phyloP scores from a whole-genome alignment of 2,888 invertebrate genomes.

The Drosophila setosimentum region DNA sequence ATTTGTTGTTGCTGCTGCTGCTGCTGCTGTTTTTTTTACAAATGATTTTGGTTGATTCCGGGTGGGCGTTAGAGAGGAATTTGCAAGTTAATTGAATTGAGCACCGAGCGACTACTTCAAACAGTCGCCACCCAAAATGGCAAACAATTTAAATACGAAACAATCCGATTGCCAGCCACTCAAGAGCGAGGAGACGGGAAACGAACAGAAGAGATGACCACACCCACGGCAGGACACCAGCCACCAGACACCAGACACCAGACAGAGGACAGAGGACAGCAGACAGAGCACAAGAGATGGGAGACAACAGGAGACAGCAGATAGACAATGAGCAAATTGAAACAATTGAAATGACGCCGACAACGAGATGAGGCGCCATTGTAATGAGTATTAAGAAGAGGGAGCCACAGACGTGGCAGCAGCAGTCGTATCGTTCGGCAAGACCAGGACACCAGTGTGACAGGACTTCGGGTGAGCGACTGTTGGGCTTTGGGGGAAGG shows the following conservation, averaged over 20 bases:
- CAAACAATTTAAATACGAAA: slow-evolving; percentile 53
- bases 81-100: slow-evolving; percentile 54
- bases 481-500: background rate
- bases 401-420: background rate
- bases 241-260: background rate
- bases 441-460: background rate
- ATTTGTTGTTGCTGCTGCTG: background rate
- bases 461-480: background rate
- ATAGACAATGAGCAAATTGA: slow-evolving; percentile 45
- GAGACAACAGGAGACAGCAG: background rate
- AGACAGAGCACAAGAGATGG: background rate
- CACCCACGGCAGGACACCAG: slow-evolving; percentile 14
- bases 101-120: slow-evolving; percentile 33
- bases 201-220: background rate
- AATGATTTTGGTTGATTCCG: slow-evolving; percentile 50
- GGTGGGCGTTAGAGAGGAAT: slow-evolving; percentile 29
- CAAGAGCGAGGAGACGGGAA: slow-evolving; percentile 23
- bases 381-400: slow-evolving; percentile 5
- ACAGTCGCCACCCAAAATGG: slow-evolving; percentile 25
- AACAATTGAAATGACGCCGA: slow-evolving; percentile 60
- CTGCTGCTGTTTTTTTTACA: background rate
- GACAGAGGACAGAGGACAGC: background rate
- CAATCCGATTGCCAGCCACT: slow-evolving; percentile 49
- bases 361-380: slow-evolving; percentile 32
- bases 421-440: background rate